Base-by-base conservation (phyloP, 2,797 vertebrate genomes). In the Malurus leucopterus region DNA sequence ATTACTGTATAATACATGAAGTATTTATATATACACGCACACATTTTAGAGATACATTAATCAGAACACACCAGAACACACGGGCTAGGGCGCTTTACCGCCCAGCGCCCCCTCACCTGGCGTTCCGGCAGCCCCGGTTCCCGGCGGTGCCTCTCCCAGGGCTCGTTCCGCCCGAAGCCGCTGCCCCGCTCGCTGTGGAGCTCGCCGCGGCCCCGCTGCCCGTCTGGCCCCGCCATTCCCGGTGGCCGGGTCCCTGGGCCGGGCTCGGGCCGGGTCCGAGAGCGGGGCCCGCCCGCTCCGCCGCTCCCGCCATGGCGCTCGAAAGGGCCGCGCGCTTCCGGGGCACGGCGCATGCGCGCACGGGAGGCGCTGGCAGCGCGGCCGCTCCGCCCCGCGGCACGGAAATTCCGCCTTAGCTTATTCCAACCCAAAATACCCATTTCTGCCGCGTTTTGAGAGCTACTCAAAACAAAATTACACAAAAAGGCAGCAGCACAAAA, bases 401-500 rank as follows among this genome's bases (percentile, higher is more conserved):
- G 16, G 41, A 23, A 46, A 7, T 21, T 9, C 29, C 15, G 40
- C 22, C 2, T 4, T 2, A 0, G 16, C 30, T 19, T 2, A 5
- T 15, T 18, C 29, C 15, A 7, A 7, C 11, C 32, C 3, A 9
- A 38, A 49, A n/a, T 0, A 2, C 5, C 23, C 51, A 15, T 2
- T 44, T 9, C 91, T 94, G 92, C 89, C 87, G 90, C 46, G 84
- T 36, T 36, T 36, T 36, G 36, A 95, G 9, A 13, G 6, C 49
- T 34, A 32, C 57, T 88, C 38, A 44, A 79, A 95, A 63, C 26
- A 70, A 84, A 95, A 47, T n/a, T 29, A 80, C 61, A 81, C 47
- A 63, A 73, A 68, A 20, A 46, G 79, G 82, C 72, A 95, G 82
- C 75, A 93, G 81, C 83, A 93, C 63, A 79, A 54, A 87, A 80